Base-by-base conservation (phyloP, 1,140 invertebrate species). In the Lordiphosa clarofinis region DNA sequence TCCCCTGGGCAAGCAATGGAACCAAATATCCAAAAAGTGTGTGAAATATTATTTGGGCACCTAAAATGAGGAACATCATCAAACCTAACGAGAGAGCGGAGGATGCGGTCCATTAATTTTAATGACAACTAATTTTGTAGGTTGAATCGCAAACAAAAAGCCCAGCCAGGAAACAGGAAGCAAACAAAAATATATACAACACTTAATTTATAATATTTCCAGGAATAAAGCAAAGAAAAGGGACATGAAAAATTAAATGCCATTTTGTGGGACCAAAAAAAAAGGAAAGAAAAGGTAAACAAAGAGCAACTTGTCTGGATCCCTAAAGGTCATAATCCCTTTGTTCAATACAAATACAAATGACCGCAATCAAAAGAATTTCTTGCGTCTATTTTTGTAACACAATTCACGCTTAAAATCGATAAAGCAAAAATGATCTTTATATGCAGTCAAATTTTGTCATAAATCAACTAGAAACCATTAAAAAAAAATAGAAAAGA, bases 161-260 rank as follows among this genome's bases (percentile, higher is more conserved):
- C 24, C 3, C 19, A 19, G 19, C 21, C 21, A 31, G 28, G 28
- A 31, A 31, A 31, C 28, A 31, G 28, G 28, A 40, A 63, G 7
- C 42, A 24, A 61, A 11, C 59, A 21, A n/a, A 59, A 15, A 43
- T 4, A 24, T 37, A 54, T 60, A 60, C 59, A 54, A 31, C 28
- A 31, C 28, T 31, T 61, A 72, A 79, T 79, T 70, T 73, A 78
- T 78, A 63, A 64, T 48, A 44, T 56, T 73, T 55, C 50, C 54
- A 49, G 38, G 12, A 44, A 37, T 1, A 21, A 21, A 31, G 21
- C 13, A 64, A 42, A 56, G 52, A 35, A 42, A 19, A 52, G 55
- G 12, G 38, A 49, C 47, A 67, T 81, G 76, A 82, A 73, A 76
- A 84, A 82, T 84, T 69, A 76, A 76, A 69, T 68, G 75, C 44